Evolutionary conservation across 2,113 vertebrate species (phyloP), one percentile per base, ranked within the genome.

Genomic region (Columba livia): DNA sequence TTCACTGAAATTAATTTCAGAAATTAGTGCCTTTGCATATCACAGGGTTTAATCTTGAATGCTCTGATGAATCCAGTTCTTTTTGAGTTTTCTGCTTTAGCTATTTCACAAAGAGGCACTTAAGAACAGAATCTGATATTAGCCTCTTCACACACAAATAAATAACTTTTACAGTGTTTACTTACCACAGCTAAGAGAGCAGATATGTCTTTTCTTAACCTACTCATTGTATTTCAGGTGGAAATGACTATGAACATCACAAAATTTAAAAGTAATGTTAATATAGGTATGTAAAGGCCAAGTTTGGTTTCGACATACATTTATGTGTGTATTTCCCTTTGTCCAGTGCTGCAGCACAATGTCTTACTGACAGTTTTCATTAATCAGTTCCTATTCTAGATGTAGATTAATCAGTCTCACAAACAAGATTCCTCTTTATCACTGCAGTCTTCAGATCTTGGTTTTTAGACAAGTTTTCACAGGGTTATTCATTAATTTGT

Each of bases 401-500:
- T 51, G 53, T 73, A 95, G 96, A 95, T 64, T 77, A 96, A 83
- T 38, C 36, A 40, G 51, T 75, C 66, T 92, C 69, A 72, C 71
- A 96, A 92, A 94, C 32, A 94, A 93, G 87, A 50, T 66, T 93
- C 67, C 51, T 83, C 67, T 89, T 93, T 89, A 94, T 80, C 71
- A 81, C 65, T 78, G 23, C 24, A 85, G 29, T 90, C 73, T 92
- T 95, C 58, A 40, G 73, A 57, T 94, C 71, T 79, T 81, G 90
- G 94, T 89, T 95, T 92, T 95, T 85, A 94, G 75, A 86, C 75
- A 88, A 44, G 82, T 95, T 96, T 94, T 96, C 75, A 89, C 29
- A 31, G 40, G 80, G 57, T 91, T 96, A 96, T 94, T 96, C 79
- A 95, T 96, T 97, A 96, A 97, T 96, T 95, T 95, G 74, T 23